phyloP scores from a whole-genome alignment of 1,140 invertebrate species.

The Latrodectus geometricus region DNA sequence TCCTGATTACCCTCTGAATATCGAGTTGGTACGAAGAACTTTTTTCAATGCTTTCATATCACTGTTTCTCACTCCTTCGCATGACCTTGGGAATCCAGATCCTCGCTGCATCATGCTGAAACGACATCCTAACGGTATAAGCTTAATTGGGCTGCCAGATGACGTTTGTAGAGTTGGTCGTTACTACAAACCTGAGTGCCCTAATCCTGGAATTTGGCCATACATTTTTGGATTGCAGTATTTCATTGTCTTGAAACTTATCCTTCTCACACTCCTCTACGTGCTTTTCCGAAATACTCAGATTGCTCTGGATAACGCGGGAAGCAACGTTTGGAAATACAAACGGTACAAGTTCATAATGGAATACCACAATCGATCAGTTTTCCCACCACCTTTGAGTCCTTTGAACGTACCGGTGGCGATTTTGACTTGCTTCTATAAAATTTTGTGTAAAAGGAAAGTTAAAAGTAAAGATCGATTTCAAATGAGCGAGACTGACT shows the following conservation, averaged over 20 bases:
- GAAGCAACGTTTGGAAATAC: slow-evolving; percentile 69
- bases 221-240: slow-evolving; percentile 69
- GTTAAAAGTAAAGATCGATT: neutral
- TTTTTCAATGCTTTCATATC: slow-evolving; percentile 66
- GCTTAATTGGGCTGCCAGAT: slow-evolving; percentile 15
- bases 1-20: slow-evolving; percentile 67
- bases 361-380: slow-evolving; percentile 67
- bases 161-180: slow-evolving; percentile 31
- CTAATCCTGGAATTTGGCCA: slow-evolving; percentile 66
- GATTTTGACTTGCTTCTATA: neutral
- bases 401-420: neutral
- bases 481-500: slow-evolving; percentile 5
- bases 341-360: slow-evolving; percentile 69
- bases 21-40: slow-evolving; percentile 65
- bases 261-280: slow-evolving; percentile 69
- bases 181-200: slow-evolving; percentile 64
- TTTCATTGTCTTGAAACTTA: slow-evolving; percentile 68
- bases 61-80: slow-evolving; percentile 69
- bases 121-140: neutral
- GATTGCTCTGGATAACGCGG: slow-evolving; percentile 65
- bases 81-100: slow-evolving; percentile 63
- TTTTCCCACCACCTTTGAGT: slow-evolving; percentile 21
- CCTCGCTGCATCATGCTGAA: slow-evolving; percentile 5
- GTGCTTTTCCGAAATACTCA: slow-evolving; percentile 70
- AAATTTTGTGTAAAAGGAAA: neutral